A percentile compares a stretch with the other conserved stretches of the same genome.
Conservation (phyloP, 2,888 invertebrate genomes). For the Synanthedon myopaeformis region DNA sequence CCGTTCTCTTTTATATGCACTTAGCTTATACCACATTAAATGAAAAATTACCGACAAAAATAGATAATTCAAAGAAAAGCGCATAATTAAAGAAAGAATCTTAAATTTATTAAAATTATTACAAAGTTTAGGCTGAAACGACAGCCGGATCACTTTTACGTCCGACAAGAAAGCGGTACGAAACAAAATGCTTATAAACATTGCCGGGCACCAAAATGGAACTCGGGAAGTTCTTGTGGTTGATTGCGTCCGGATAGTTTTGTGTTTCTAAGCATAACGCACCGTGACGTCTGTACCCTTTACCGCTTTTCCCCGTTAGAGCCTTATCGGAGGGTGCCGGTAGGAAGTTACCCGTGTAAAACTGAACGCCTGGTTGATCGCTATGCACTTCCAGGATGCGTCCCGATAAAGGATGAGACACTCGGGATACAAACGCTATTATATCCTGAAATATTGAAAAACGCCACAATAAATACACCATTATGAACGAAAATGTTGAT, state of each 20-base stretch:
- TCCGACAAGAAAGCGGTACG: slow-evolving; percentile 75
- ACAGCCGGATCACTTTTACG: background rate
- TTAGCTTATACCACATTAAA: too few species aligned
- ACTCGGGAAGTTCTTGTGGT: slow-evolving; percentile 82
- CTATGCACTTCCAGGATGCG: slow-evolving; percentile 82
- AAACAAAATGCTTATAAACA: slow-evolving; percentile 76
- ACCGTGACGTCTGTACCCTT: slow-evolving; percentile 77
- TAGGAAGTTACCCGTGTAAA: slow-evolving; percentile 84
- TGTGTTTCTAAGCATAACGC: slow-evolving; percentile 93
- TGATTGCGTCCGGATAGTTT: slow-evolving; percentile 89
- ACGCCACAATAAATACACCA: too few species aligned
- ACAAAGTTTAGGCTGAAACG: background rate
- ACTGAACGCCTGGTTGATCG: slow-evolving; percentile 90
- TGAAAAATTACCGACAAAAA: too few species aligned
- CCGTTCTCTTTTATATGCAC: too few species aligned
- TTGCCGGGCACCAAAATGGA: slow-evolving; percentile 77
- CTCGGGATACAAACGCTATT: slow-evolving; percentile 52
- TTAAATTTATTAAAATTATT: too few species aligned
- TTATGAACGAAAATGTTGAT: too few species aligned
- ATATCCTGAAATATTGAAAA: slow-evolving; percentile 24
- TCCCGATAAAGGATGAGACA: slow-evolving; percentile 76
- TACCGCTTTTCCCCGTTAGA: slow-evolving; percentile 40
- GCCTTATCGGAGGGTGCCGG: slow-evolving; percentile 64
- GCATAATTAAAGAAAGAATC: too few species aligned
- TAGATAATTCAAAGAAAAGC: too few species aligned